Evolutionary conservation across 2,888 invertebrate genomes (phyloP).

Genomic region (Molorchus minor): DNA sequence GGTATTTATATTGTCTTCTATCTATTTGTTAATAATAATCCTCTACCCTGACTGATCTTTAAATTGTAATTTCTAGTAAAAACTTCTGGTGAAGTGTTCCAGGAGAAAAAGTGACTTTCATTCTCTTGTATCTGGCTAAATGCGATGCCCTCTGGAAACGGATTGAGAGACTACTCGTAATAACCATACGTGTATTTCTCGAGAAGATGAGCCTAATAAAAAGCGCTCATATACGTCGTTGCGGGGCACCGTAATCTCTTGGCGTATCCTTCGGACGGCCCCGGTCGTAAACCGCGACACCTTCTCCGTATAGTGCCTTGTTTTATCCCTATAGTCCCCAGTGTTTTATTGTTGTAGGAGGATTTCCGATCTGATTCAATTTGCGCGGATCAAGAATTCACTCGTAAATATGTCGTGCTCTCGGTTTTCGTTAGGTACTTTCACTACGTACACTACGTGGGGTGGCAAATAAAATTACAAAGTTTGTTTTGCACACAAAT

Average conservation of each 20-base stretch:
- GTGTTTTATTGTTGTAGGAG: constrained; percentile 55
- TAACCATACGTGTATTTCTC: constrained; percentile 26
- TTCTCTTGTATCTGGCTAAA: too few relatives aligned
- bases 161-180: constrained; percentile 11
- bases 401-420: constrained; percentile 54
- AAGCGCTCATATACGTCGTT: constrained; percentile 13
- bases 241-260: constrained; percentile 38
- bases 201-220: constrained; percentile 23
- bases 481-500: too few relatives aligned
- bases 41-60: too few relatives aligned
- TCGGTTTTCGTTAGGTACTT: too few relatives aligned
- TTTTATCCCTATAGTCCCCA: constrained; percentile 47
- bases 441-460: too few relatives aligned
- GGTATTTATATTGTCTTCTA: too few relatives aligned
- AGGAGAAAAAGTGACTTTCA: too few relatives aligned
- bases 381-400: constrained; percentile 48
- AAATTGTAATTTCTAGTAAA: too few relatives aligned
- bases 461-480: too few relatives aligned
- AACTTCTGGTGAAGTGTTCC: too few relatives aligned
- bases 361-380: constrained; percentile 59
- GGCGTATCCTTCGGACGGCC: constrained; percentile 40
- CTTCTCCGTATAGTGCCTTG: constrained; percentile 32
- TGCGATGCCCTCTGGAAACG: neutral
- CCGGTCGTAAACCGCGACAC: constrained; percentile 50
- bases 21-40: too few relatives aligned